Percentiles rank a stretch among this genome's conserved stretches.
These are phyloP conservation scores for Drosophila varians DNA, from an alignment of 1,140 invertebrate genomes.

Conservation along the genomic window DNA sequence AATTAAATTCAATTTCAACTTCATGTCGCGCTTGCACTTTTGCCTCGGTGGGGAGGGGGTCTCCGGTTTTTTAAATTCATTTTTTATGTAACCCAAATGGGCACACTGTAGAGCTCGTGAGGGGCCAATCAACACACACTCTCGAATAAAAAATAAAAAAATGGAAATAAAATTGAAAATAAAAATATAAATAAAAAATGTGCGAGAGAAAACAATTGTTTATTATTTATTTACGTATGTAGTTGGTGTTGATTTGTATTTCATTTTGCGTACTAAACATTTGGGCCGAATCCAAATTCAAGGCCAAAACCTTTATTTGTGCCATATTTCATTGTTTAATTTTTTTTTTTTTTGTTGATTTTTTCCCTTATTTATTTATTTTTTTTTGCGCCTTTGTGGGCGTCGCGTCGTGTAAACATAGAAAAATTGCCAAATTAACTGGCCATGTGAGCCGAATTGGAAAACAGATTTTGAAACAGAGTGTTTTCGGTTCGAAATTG, in stretches of 20 bases:
- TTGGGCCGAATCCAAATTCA: slow-evolving; percentile 59
- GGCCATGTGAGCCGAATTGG: slow-evolving; percentile 32
- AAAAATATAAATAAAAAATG: slow-evolving; percentile 1
- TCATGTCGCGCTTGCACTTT: slow-evolving; percentile 1
- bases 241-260: slow-evolving; percentile 22
- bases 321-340: slow-evolving; percentile 42
- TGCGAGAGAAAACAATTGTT: slow-evolving; percentile 67
- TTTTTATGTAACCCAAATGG: slow-evolving; percentile 19
- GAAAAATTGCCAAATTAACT: slow-evolving; percentile 60
- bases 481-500: too few species aligned
- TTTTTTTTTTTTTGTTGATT: slow-evolving; percentile 6
- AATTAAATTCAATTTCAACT: slow-evolving; percentile 2
- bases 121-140: background rate
- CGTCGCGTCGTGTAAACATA: slow-evolving; percentile 54
- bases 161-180: too few species aligned
- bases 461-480: slow-evolving; percentile 50
- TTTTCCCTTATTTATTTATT: slow-evolving; percentile 6
- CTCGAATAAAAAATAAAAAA: background rate
- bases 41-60: too few species aligned
- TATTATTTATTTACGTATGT: slow-evolving; percentile 57
- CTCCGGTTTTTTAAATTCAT: background rate
- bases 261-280: slow-evolving; percentile 26
- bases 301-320: slow-evolving; percentile 72
- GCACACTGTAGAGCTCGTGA: slow-evolving; percentile 8
- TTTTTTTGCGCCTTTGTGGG: slow-evolving; percentile 11